Percentiles rank a stretch among this genome's conserved stretches.
Conservation (phyloP, 2,797 vertebrate species). For the Danio tinwini region DNA sequence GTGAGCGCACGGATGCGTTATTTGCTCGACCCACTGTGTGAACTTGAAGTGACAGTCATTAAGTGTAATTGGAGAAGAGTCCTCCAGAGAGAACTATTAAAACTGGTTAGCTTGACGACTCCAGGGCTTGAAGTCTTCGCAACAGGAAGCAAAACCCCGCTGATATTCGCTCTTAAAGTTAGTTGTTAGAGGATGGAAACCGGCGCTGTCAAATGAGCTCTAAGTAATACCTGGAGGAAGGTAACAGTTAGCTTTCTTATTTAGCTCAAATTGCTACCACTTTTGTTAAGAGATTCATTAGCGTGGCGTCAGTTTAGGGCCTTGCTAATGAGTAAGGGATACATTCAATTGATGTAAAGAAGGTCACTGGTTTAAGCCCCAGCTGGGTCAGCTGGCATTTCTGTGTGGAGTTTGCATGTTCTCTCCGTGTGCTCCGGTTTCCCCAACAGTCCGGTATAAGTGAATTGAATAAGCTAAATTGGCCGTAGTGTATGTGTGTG, state of each 20-base stretch:
- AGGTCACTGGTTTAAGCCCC: no score
- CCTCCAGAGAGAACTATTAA: slow-evolving; percentile 19
- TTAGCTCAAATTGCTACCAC: not conserved
- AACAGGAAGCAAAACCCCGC: not conserved
- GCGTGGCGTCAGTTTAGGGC: no score
- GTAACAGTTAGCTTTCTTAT: not conserved
- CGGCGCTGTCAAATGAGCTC: not conserved
- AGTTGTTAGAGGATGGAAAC: not conserved
- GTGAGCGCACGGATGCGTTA: slow-evolving; percentile 5
- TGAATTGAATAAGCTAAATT: no score
- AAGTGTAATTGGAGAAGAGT: slow-evolving; percentile 40
- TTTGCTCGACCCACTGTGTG: slow-evolving; percentile 37
- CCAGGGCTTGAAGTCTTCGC: slow-evolving; percentile 1
- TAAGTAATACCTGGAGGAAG: not conserved
- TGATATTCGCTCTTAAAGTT: not conserved
- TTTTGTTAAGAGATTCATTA: no score
- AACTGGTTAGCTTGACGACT: slow-evolving; percentile 17
- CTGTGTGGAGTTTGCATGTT: no score
- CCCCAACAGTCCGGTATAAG: no score
- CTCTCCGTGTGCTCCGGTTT: no score
- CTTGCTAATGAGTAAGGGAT: no score
- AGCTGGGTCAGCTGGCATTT: no score
- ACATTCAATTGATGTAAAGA: no score
- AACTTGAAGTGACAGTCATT: slow-evolving; percentile 61
- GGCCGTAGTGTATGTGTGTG: no score